These are phyloP conservation scores for Alectura lathami DNA, from an alignment of 2,113 vertebrate species.

Conservation along the genomic window DNA sequence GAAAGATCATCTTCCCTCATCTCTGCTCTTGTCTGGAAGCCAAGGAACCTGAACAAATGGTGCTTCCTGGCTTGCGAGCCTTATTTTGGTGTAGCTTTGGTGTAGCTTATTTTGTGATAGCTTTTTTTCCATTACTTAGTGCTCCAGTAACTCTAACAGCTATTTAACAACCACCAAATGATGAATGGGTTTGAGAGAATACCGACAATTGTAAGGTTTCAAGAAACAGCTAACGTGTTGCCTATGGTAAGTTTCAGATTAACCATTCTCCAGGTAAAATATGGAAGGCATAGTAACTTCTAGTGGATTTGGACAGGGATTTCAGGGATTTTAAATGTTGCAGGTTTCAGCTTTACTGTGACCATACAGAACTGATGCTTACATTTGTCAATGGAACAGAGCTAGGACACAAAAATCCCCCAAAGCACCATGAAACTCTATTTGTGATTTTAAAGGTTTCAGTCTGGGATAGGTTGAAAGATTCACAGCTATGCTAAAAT, in stretches of 20 bases:
- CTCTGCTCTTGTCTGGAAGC: constrained; percentile 24
- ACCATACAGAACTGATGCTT: neutral
- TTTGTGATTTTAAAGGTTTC: neutral
- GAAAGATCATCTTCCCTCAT: constrained; percentile 33
- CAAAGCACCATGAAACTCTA: neutral
- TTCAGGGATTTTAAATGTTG: neutral
- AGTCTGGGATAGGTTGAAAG: neutral
- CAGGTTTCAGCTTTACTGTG: neutral
- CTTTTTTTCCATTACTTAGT: neutral
- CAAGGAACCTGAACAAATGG: constrained; percentile 32
- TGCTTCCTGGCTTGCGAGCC: neutral
- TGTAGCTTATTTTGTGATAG: neutral
- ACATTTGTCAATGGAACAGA: neutral
- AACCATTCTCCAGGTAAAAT: neutral
- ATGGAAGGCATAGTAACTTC: neutral
- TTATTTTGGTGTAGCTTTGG: constrained; percentile 18
- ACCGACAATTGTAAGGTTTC: neutral
- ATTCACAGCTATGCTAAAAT: neutral
- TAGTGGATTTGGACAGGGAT: neutral
- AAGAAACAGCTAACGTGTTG: neutral
- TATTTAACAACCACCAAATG: neutral
- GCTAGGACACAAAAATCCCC: neutral
- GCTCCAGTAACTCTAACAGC: neutral
- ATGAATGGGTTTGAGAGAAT: constrained; percentile 3
- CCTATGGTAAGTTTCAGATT: neutral